Conservation (phyloP, 2,888 invertebrate genomes). For the Phlogophora meticulosa region DNA sequence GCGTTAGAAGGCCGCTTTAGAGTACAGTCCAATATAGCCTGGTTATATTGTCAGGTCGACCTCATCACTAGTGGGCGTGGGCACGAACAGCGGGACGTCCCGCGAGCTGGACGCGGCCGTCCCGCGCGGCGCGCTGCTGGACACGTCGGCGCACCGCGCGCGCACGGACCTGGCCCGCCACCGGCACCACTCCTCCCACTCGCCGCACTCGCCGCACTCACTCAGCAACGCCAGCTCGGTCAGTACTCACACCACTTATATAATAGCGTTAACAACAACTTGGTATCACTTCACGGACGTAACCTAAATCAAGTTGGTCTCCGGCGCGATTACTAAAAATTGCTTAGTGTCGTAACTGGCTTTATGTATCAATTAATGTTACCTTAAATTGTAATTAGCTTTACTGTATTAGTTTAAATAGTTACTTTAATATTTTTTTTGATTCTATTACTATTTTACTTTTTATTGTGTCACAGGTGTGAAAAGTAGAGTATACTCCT, state of each 20-base stretch:
- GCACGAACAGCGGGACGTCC: slow-evolving; percentile 61
- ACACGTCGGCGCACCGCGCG: slow-evolving; percentile 94
- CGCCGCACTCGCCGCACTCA: slow-evolving; percentile 83
- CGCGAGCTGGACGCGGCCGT: slow-evolving; percentile 96
- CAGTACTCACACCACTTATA: slow-evolving; percentile 87
- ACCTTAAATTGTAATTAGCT: too few species aligned
- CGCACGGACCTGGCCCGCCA: slow-evolving; percentile 95
- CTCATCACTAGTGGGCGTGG: slow-evolving; percentile 52
- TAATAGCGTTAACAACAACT: slow-evolving; percentile 61
- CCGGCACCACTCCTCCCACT: slow-evolving; percentile 83
- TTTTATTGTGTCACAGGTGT: too few species aligned
- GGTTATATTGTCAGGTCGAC: slow-evolving; percentile 32
- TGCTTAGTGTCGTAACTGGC: too few species aligned
- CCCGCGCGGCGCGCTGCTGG: slow-evolving; percentile 95
- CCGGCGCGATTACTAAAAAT: too few species aligned
- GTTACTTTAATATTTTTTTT: too few species aligned
- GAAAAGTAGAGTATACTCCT: too few species aligned
- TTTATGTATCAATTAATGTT: too few species aligned
- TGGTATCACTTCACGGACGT: too few species aligned
- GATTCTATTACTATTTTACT: too few species aligned
- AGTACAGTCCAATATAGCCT: too few species aligned
- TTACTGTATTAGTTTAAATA: too few species aligned
- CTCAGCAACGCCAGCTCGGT: slow-evolving; percentile 93
- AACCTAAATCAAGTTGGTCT: too few species aligned
- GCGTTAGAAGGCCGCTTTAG: not conserved